Evolutionary conservation across 53 echinoderm and acorn worm species (phyloP).

Genomic region (Glandiceps talaboti): DNA sequence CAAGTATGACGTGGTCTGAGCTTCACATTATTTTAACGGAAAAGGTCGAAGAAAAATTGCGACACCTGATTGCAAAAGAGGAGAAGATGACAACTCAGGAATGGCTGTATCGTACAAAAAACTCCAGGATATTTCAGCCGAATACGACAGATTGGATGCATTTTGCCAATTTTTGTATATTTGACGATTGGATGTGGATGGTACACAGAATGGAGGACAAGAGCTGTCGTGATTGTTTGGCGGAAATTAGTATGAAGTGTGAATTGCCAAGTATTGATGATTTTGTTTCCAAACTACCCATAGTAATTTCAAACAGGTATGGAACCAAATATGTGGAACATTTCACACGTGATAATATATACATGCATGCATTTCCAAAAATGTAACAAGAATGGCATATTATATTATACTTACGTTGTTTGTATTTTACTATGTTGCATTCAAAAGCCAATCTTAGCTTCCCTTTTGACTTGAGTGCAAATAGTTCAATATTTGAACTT

Average conservation of each 20-base stretch:
- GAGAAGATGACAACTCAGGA: background rate
- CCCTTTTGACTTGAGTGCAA: too few relatives aligned
- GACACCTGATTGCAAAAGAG: background rate
- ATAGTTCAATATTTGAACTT: too few relatives aligned
- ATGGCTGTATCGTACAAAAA: background rate
- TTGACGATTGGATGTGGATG: background rate
- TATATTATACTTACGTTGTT: background rate
- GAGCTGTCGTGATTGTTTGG: background rate
- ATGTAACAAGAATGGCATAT: background rate
- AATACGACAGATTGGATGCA: background rate
- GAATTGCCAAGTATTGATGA: background rate
- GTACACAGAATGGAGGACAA: background rate
- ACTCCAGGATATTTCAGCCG: background rate
- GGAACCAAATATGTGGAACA: background rate
- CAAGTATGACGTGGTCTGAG: too few relatives aligned
- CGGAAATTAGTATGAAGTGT: background rate
- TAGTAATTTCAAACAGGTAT: background rate
- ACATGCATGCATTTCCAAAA: background rate
- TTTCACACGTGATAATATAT: background rate
- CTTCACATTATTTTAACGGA: too few relatives aligned
- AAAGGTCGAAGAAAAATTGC: background rate
- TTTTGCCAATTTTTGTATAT: background rate
- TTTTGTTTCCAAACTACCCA: background rate
- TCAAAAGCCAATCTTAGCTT: too few relatives aligned
- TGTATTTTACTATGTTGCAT: too few relatives aligned